Base-by-base conservation (phyloP, 2,797 vertebrate species). In the Phaenicophaeus curvirostris region DNA sequence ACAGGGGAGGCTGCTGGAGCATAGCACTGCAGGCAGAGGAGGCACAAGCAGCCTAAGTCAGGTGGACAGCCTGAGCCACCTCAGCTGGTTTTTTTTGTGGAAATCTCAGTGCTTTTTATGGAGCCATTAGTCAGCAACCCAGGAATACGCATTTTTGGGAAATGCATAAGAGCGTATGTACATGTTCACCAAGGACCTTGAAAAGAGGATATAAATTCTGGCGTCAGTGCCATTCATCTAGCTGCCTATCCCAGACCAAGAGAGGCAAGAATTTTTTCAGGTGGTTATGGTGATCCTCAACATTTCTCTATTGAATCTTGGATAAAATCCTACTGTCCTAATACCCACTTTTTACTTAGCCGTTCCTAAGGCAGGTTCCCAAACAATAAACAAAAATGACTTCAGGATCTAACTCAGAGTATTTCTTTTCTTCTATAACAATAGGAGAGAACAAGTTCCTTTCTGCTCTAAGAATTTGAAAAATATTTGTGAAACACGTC, bases 91-190 rank as follows among this genome's bases (percentile, higher is more conserved):
- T 9, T 42, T 48, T 44, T 72, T 54, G 11, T 44, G 54, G 37
- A 57, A 25, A 53, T 15, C 23, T 4, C 3, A 1, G 4, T 51
- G 46, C 24, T 80, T 48, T 21, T 83, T 20, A 21, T 35, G 24
- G 54, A 88, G 41, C 44, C 9, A 9, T 33, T 37, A 62, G 15
- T 11, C 57, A 83, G 31, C 51, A 88, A 16, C 12, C 44, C 35
- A 85, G 30, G n/a, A 88, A 58, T 11, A 23, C 7, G 3, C 21
- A 44, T 44, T 53, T 57, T 71, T 25, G 48, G 21, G 5, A 63
- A 65, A 50, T 37, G 17, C 2, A 0, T 65, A 50, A 39, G 9
- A 23, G 24, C 5, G 0, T 20, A 27, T 4, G 4, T 50, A 15
- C 2, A 1, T 9, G 10, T 48, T 58, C 39, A 24, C 21, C 2